Evolutionary conservation across 2,113 vertebrate species (phyloP).

Genomic region (Oceanodroma tethys): DNA sequence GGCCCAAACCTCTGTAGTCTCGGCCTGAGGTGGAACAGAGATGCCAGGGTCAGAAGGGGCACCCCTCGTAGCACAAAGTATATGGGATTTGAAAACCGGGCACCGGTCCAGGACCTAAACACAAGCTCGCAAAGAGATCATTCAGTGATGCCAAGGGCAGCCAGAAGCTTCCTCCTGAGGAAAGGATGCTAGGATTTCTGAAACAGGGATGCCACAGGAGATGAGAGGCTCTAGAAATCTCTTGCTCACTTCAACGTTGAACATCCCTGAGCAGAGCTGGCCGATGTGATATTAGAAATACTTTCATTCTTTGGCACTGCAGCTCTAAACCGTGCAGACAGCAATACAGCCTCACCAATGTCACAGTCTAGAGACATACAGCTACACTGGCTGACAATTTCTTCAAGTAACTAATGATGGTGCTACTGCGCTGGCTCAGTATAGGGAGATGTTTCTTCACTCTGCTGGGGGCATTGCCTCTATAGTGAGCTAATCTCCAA

Average conservation of each 20-base stretch:
- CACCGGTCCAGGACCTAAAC: neutral
- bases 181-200: constrained; percentile 3
- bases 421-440: neutral
- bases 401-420: neutral
- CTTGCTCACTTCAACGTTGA: neutral
- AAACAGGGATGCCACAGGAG: neutral
- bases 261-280: neutral
- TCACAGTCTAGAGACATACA: accelerated
- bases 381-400: neutral
- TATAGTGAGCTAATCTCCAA: neutral
- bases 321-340: neutral
- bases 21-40: neutral
- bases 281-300: neutral
- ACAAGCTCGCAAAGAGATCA: neutral
- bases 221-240: neutral
- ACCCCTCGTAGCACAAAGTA: neutral
- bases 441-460: neutral
- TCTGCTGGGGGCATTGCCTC: neutral
- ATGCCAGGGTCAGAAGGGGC: neutral
- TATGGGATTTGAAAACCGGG: constrained; percentile 14
- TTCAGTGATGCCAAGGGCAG: neutral
- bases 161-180: constrained; percentile 1
- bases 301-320: neutral
- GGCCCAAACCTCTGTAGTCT: constrained; percentile 12
- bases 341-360: neutral